Evolutionary conservation across 2,797 vertebrate species (phyloP).

Genomic region (Benthosema pterotum): DNA sequence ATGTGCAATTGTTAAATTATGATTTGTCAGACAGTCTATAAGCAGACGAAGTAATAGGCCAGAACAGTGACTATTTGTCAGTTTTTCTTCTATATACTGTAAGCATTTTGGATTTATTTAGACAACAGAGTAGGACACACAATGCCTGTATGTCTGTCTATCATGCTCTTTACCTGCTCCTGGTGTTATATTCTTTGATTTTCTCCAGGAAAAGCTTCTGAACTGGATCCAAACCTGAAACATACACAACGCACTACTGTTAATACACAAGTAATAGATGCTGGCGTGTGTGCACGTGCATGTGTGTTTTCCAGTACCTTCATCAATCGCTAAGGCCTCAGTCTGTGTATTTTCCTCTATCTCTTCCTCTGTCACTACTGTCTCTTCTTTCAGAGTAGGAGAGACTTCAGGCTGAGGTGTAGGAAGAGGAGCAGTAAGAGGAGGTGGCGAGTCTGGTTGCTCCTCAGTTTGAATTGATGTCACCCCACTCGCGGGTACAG

Average conservation of each 20-base stretch:
- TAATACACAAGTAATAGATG: background rate
- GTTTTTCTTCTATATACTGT: no score
- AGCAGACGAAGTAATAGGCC: no score
- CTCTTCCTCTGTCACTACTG: background rate
- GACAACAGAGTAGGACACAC: no score
- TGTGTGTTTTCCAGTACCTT: background rate
- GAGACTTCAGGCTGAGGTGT: background rate
- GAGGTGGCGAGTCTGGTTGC: background rate
- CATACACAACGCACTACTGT: slow-evolving; percentile 2
- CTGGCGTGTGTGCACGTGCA: slow-evolving; percentile 1
- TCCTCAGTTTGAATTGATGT: background rate
- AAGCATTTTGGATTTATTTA: no score
- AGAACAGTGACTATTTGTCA: no score
- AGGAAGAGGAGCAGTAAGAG: background rate
- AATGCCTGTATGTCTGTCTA: background rate
- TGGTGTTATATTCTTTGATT: slow-evolving; percentile 84
- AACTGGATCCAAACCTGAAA: slow-evolving; percentile 81
- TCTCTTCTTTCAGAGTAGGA: background rate
- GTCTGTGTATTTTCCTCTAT: background rate
- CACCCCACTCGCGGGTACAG: background rate
- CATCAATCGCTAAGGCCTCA: slow-evolving; percentile 2
- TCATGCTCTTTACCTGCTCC: slow-evolving; percentile 76
- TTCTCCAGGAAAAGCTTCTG: slow-evolving; percentile 90
- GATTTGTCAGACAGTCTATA: no score
- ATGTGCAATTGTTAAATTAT: background rate